Conservation (phyloP, 2,797 vertebrate species). For the Cryptoblepharus egeriae region DNA sequence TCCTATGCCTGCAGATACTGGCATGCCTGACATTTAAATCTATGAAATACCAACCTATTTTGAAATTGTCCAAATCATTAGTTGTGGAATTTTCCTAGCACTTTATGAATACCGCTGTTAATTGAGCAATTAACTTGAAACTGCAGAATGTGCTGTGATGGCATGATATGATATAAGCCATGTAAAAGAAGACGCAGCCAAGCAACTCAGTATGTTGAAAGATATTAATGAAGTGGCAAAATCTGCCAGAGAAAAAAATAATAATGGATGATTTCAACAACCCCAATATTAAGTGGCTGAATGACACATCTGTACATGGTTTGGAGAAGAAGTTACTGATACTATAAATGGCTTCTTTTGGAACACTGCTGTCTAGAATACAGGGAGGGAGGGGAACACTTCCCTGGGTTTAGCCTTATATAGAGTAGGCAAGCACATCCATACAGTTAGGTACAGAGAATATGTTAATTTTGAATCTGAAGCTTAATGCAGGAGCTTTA, state of each 20-base stretch:
- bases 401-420: constrained; percentile 67
- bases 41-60: constrained; percentile 84
- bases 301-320: constrained; percentile 78
- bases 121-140: constrained; percentile 85
- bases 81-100: constrained; percentile 80
- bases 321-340: constrained; percentile 77
- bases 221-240: constrained; percentile 79
- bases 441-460: constrained; percentile 68
- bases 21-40: constrained; percentile 81
- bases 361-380: constrained; percentile 74
- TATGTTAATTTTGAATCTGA: constrained; percentile 66
- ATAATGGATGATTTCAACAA: constrained; percentile 80
- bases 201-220: constrained; percentile 75
- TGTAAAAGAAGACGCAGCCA: constrained; percentile 81
- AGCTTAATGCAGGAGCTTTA: constrained; percentile 55
- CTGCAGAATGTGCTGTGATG: constrained; percentile 82
- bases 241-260: constrained; percentile 74
- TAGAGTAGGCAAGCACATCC: constrained; percentile 68
- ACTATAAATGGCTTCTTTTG: constrained; percentile 75
- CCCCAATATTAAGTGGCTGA: constrained; percentile 76
- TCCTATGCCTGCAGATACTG: constrained; percentile 77
- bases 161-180: constrained; percentile 80
- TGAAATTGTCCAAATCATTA: constrained; percentile 82
- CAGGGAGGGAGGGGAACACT: constrained; percentile 69
- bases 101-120: constrained; percentile 83